Base-by-base conservation (phyloP, 2,797 vertebrate species). In the Sus cebifrons region DNA sequence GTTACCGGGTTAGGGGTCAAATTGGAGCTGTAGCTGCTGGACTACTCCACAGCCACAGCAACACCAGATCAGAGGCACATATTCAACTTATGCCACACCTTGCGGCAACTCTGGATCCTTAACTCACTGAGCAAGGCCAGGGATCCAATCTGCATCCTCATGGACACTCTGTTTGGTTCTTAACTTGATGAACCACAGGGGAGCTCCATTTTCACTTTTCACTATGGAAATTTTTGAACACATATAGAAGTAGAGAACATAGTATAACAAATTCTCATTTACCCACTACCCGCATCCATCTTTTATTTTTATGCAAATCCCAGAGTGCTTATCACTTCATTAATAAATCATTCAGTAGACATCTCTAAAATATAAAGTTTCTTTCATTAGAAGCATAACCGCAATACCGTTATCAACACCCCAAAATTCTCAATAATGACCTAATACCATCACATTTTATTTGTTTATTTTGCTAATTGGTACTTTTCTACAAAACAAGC, bases 291-390 rank as follows among this genome's bases (percentile, higher is more conserved):
- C 73, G 36, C 23, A 78, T 65, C 56, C 52, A 7, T 29, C 73
- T 29, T 68, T 89, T 64, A 77, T 68, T 82, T 89, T 54, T 68
- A n/a, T 58, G 49, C 67, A 52, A 44, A 94, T 95, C 70, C 4
- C n/a, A 71, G 88, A 78, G 17, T 0, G 2, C 27, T 79, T 20
- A 65, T 25, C 44, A 67, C 44, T 79, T 78, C n/a, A 40, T 58
- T 75, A 78, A 85, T 3, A 86, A 91, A 49, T n/a, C 20, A 65
- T 20, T 36, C 70, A 27, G 4, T 32, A 23, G 25, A 7, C 25
- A 4, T 73, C 25, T 77, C 81, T 86, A 67, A 78, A 77, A 62
- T 40, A 23, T 20, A 67, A 81, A 4, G n/a, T 11, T 44, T 73
- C 49, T 54, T 62, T 91, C 62, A 77, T 56, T 23, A 60, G 16